Evolutionary conservation across 2,888 invertebrate genomes (phyloP).

Genomic region (Meliscaeva auricollis): DNA sequence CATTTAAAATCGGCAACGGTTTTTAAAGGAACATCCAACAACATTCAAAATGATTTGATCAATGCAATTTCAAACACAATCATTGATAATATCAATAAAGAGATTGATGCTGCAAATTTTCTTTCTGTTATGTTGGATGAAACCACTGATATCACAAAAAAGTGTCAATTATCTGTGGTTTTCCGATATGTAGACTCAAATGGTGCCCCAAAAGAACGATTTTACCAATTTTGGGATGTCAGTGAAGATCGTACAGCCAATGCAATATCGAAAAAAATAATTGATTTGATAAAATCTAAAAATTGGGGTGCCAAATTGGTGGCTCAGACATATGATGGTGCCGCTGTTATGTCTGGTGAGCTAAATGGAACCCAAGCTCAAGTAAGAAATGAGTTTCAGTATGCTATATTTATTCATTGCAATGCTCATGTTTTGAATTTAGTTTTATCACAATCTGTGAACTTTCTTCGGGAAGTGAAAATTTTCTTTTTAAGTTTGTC

Average conservation of each 20-base stretch:
- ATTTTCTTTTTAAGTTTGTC: not conserved
- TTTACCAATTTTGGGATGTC: slow-evolving; percentile 37
- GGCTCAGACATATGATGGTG: slow-evolving; percentile 39
- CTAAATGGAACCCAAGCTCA: slow-evolving; percentile 7
- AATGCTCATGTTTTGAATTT: slow-evolving; percentile 35
- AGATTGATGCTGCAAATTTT: slow-evolving; percentile 12
- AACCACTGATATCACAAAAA: slow-evolving; percentile 21
- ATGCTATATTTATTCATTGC: slow-evolving; percentile 28
- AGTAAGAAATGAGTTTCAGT: not conserved
- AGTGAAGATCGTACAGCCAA: slow-evolving; percentile 10
- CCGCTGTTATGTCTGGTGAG: slow-evolving; percentile 23
- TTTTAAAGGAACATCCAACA: not conserved
- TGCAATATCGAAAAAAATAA: not conserved
- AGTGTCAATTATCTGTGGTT: slow-evolving; percentile 23
- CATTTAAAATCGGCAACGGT: too few species aligned
- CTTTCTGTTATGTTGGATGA: slow-evolving; percentile 15
- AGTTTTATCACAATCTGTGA: slow-evolving; percentile 24
- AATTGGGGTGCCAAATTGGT: slow-evolving; percentile 29
- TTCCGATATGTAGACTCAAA: slow-evolving; percentile 20
- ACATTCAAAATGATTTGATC: not conserved
- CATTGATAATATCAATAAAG: not conserved
- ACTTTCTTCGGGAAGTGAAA: not conserved
- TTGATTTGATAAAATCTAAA: slow-evolving; percentile 1
- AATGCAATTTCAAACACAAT: not conserved
- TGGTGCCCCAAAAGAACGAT: slow-evolving; percentile 11